Evolutionary conservation across 2,888 invertebrate genomes (phyloP).

Genomic region (Drosophila subsilvestris): DNA sequence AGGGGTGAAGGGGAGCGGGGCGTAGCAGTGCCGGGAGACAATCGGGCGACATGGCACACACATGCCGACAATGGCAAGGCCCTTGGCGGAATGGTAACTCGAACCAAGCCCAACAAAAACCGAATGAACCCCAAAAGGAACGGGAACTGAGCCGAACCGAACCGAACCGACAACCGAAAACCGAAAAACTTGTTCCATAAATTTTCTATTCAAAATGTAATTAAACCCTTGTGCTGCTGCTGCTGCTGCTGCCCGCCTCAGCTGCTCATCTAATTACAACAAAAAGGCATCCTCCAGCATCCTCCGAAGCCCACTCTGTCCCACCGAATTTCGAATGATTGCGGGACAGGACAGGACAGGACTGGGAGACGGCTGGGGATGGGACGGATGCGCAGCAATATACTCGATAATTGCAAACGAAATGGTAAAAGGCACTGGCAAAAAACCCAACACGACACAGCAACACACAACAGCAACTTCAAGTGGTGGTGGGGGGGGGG

Average conservation of each 20-base stretch:
- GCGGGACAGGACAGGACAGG: no score
- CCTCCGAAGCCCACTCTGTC: slow-evolving; percentile 25
- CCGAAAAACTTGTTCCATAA: slow-evolving; percentile 78
- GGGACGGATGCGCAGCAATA: slow-evolving; percentile 49
- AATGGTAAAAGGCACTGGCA: slow-evolving; percentile 39
- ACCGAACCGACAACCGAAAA: slow-evolving; percentile 49
- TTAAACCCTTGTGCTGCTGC: slow-evolving; percentile 70
- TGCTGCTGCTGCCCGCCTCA: slow-evolving; percentile 24
- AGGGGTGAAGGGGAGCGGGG: background rate
- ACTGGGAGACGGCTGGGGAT: background rate
- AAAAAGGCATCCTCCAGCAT: slow-evolving; percentile 57
- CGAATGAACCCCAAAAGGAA: no score
- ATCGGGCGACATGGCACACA: slow-evolving; percentile 49
- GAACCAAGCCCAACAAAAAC: slow-evolving; percentile 13
- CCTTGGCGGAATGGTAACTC: slow-evolving; percentile 19
- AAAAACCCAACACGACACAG: slow-evolving; percentile 20
- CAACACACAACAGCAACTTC: slow-evolving; percentile 8
- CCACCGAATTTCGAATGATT: slow-evolving; percentile 1
- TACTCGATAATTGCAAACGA: slow-evolving; percentile 77
- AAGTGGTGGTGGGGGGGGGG: no score
- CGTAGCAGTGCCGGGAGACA: slow-evolving; percentile 40
- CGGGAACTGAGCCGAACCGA: slow-evolving; percentile 22
- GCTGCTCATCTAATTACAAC: slow-evolving; percentile 77
- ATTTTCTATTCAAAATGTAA: slow-evolving; percentile 79
- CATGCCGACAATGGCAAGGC: slow-evolving; percentile 64